A percentile compares a stretch with the other conserved stretches of the same genome.
Conservation (phyloP, 1,140 invertebrate genomes). For the Drosophila simulans region DNA sequence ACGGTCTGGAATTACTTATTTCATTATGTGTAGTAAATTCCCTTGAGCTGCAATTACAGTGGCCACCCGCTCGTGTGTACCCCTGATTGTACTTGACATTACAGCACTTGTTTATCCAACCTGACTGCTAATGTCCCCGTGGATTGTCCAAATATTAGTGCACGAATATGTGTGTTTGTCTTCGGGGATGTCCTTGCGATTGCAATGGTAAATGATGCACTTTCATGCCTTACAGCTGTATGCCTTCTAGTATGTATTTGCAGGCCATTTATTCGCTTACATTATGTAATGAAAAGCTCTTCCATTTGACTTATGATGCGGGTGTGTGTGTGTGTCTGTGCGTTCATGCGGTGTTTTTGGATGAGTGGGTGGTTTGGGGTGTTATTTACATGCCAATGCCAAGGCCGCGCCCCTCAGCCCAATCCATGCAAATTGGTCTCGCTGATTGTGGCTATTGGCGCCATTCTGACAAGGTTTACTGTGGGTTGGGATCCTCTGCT, state of each 20-base stretch:
- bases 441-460: slow-evolving; percentile 78
- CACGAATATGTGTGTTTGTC: slow-evolving; percentile 6
- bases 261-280: slow-evolving; percentile 28
- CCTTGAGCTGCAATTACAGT: slow-evolving; percentile 35
- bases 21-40: slow-evolving; percentile 14
- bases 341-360: neutral
- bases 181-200: slow-evolving; percentile 42
- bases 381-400: slow-evolving; percentile 40
- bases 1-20: neutral
- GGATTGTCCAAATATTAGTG: slow-evolving; percentile 28
- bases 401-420: slow-evolving; percentile 40
- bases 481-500: slow-evolving; percentile 52
- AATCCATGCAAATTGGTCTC: slow-evolving; percentile 72
- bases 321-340: slow-evolving; percentile 28
- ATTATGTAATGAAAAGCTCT: slow-evolving; percentile 57
- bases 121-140: slow-evolving; percentile 30
- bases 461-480: slow-evolving; percentile 63
- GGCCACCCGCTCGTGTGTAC: slow-evolving; percentile 15
- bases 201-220: slow-evolving; percentile 33
- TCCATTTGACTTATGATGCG: slow-evolving; percentile 25
- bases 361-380: slow-evolving; percentile 2
- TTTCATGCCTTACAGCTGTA: slow-evolving; percentile 41
- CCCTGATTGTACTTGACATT: slow-evolving; percentile 47
- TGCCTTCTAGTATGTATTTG: slow-evolving; percentile 20
- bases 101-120: slow-evolving; percentile 35